Base-by-base conservation (phyloP, 2,888 invertebrate genomes). In the Cataglyphis altisquamis region DNA sequence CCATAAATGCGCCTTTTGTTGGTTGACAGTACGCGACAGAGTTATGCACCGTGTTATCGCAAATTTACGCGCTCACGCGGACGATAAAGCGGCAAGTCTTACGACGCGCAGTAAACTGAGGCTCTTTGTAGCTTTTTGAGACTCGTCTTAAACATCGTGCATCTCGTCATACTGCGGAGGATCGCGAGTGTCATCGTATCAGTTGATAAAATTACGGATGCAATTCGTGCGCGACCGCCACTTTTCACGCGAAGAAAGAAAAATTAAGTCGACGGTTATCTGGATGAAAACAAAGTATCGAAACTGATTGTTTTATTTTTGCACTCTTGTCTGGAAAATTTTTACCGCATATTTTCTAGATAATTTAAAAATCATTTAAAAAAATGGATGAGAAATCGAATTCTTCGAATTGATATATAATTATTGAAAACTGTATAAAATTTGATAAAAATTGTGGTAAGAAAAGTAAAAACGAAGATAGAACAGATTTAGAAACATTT, bases 1-100 rank as follows among this genome's bases (percentile, higher is more conserved):
- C 73, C n/a, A 63, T 87, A 84, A 87, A 80, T 78, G 82, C 72
- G 68, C 48, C 86, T 82, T 87, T 86, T 86, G 87, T 87, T 86
- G 64, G 74, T 36, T 68, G 83, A 72, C 75, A 63, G 77, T 67
- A 25, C 55, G 68, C 82, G 82, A 77, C 64, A 63, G 73, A 87
- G 63, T 85, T 85, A 83, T 81, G 75, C 70, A 70, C 75, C 60
- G 66, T 75, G 66, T 62, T 81, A 85, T 86, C 82, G 72, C 62
- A 48, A 80, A 66, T 67, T 66, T 81, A 83, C 45, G 57, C 29
- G 62, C 25, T 36, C 25, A 39, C 36, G 41, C 45, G 48, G 45
- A 32, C 62, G 80, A 87, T 85, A 86, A 82, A 80, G 73, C 64
- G 73, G n/a, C n/a, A 15, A 55, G 67, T 63, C 82, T 70, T 57